phyloP scores from a whole-genome alignment of 2,888 invertebrate genomes.

The Drosophila paracracens region DNA sequence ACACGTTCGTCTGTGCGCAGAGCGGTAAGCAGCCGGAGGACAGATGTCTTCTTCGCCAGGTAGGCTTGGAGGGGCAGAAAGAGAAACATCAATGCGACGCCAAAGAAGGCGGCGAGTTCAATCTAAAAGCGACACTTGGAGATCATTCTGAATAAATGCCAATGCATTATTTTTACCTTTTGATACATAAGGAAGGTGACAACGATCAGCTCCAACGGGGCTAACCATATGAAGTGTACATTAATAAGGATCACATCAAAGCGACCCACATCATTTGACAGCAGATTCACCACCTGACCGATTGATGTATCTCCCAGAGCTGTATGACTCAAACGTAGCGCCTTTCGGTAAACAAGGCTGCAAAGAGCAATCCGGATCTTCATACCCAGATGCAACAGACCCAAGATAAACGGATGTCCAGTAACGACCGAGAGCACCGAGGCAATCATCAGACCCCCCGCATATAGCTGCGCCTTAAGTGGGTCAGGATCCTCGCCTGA shows the following conservation, averaged over 20 bases:
- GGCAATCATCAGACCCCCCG: conserved; percentile 89
- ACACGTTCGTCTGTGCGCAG: conserved; percentile 95
- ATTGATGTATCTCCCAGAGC: conserved; percentile 91
- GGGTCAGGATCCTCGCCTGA: conserved; percentile 50
- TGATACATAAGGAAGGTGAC: conserved; percentile 91
- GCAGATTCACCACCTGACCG: conserved; percentile 93
- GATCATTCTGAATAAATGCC: neutral
- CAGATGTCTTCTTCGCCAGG: conserved; percentile 89
- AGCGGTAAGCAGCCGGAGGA: conserved; percentile 90
- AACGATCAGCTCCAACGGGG: conserved; percentile 92
- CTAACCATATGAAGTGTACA: conserved; percentile 96
- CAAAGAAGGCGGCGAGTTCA: conserved; percentile 86
- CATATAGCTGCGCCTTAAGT: conserved; percentile 91
- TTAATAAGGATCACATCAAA: conserved; percentile 90
- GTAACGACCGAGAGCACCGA: conserved; percentile 90
- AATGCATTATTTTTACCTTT: conserved; percentile 83
- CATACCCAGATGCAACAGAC: conserved; percentile 88
- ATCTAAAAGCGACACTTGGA: conserved; percentile 81
- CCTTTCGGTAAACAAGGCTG: conserved; percentile 89
- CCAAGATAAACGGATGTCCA: conserved; percentile 95
- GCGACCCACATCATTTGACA: conserved; percentile 96
- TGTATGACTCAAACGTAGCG: conserved; percentile 89
- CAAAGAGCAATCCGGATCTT: conserved; percentile 89
- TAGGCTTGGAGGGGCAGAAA: conserved; percentile 91
- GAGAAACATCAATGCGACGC: conserved; percentile 87